phyloP scores from a whole-genome alignment of 2,797 vertebrate genomes.

The Eremophila alpestris region DNA sequence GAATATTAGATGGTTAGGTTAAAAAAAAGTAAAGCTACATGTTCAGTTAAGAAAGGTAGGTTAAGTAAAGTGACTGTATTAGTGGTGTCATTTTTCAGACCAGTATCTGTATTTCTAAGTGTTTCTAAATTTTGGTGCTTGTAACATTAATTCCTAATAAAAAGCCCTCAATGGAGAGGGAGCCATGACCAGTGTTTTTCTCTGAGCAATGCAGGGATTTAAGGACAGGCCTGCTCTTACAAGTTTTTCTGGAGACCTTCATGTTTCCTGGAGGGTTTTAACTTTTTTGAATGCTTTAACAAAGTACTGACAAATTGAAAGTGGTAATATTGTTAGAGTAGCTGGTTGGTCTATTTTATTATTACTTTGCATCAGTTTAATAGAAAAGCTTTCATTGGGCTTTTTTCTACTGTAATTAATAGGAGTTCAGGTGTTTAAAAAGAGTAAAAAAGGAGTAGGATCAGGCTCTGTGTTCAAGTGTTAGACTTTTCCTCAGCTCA shows the following conservation, averaged over 20 bases:
- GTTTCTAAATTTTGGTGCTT: background rate
- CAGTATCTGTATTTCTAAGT: background rate
- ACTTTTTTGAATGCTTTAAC: background rate
- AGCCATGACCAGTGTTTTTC: background rate
- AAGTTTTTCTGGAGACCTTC: background rate
- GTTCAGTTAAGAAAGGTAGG: background rate
- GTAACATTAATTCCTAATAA: background rate
- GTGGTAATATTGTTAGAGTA: background rate
- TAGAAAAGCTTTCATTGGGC: background rate
- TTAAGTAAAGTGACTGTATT: background rate
- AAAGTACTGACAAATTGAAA: background rate
- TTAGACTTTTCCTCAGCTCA: background rate
- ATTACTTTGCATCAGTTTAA: background rate
- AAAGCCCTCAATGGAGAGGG: background rate
- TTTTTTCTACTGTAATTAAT: background rate
- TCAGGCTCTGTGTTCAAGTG: background rate
- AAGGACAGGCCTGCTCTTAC: background rate
- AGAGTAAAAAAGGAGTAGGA: background rate
- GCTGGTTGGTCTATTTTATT: background rate
- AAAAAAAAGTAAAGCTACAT: background rate
- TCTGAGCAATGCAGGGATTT: background rate
- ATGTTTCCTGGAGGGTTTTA: background rate
- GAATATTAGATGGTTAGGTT: background rate
- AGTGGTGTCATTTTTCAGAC: background rate
- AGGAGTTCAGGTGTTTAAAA: background rate